Percentiles rank a stretch among this genome's conserved stretches.
phyloP scores from a whole-genome alignment of 2,888 invertebrate species.

The Drosophila antonietae region DNA sequence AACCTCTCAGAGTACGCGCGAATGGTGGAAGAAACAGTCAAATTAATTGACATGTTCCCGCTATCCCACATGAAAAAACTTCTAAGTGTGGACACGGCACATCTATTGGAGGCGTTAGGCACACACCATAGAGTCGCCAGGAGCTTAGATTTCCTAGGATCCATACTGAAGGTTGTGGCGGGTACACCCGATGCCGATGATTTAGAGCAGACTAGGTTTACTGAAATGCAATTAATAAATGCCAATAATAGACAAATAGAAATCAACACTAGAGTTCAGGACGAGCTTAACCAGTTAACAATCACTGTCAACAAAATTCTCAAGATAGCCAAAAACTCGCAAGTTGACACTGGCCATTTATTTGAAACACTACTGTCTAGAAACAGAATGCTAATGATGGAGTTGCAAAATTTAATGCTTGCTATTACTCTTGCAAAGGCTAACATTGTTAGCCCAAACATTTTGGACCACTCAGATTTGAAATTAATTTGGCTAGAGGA shows the following conservation, averaged over 20 bases:
- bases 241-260: background rate
- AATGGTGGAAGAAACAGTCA: background rate
- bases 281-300: too few relatives aligned
- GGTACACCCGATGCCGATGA: slow-evolving; percentile 6
- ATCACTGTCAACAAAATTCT: too few relatives aligned
- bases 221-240: background rate
- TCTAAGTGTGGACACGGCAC: background rate
- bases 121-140: slow-evolving; percentile 1
- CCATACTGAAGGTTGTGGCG: background rate
- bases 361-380: too few relatives aligned
- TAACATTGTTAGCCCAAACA: too few relatives aligned
- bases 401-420: background rate
- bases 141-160: background rate
- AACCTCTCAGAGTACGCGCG: too few relatives aligned
- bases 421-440: too few relatives aligned
- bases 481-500: background rate
- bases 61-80: slow-evolving; percentile 3
- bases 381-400: background rate
- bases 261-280: too few relatives aligned
- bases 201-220: slow-evolving; percentile 4
- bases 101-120: background rate
- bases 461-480: too few relatives aligned
- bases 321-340: too few relatives aligned
- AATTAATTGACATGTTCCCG: background rate
- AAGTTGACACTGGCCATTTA: too few relatives aligned